phyloP scores from a whole-genome alignment of 1,140 invertebrate species.

The Diorhabda sublineata region DNA sequence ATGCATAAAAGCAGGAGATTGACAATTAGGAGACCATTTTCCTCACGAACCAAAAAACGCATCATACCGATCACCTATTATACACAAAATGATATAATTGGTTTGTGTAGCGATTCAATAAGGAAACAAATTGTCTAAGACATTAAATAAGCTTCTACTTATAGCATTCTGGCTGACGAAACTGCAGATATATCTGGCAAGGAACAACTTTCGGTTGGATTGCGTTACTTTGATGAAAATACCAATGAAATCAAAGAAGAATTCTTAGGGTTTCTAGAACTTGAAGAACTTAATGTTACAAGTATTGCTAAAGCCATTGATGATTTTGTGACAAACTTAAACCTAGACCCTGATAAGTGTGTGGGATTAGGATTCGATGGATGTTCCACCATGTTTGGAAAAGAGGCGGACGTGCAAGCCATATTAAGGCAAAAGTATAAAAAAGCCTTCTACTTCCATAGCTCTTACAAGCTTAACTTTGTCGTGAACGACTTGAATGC shows the following conservation, averaged over 20 bases:
- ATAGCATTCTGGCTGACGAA: slow-evolving; percentile 36
- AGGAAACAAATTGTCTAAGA: slow-evolving; percentile 18
- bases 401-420: slow-evolving; percentile 32
- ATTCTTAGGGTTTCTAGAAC: slow-evolving; percentile 37
- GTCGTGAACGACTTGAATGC: too few species aligned
- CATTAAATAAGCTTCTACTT: slow-evolving; percentile 23
- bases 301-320: slow-evolving; percentile 29
- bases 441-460: neutral
- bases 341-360: slow-evolving; percentile 28
- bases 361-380: slow-evolving; percentile 29
- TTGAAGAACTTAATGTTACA: slow-evolving; percentile 23
- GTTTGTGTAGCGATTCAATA: slow-evolving; percentile 20
- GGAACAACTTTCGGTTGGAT: slow-evolving; percentile 38
- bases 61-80: slow-evolving; percentile 7
- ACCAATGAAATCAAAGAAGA: slow-evolving; percentile 32
- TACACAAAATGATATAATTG: slow-evolving; percentile 23
- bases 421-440: slow-evolving; percentile 33
- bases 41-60: slow-evolving; percentile 8
- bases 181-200: slow-evolving; percentile 36
- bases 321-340: slow-evolving; percentile 21
- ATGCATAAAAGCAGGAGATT: slow-evolving; percentile 16
- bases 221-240: slow-evolving; percentile 23
- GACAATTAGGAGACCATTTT: slow-evolving; percentile 11
- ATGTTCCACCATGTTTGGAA: slow-evolving; percentile 32
- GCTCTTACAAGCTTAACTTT: too few species aligned